phyloP scores from a whole-genome alignment of 2,797 vertebrate genomes.

The Varecia variegata region DNA sequence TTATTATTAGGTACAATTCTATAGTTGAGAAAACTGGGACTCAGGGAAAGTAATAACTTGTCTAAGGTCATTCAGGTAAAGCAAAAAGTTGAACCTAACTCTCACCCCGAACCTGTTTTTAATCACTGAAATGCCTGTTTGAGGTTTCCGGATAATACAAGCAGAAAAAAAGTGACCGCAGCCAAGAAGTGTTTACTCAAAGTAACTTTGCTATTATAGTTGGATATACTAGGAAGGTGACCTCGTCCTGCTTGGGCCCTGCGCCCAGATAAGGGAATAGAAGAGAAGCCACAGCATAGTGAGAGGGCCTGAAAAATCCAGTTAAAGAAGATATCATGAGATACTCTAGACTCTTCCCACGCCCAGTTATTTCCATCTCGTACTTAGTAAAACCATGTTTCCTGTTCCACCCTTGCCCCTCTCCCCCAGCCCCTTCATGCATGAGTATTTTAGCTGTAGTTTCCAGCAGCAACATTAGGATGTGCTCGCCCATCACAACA shows the following conservation, averaged over 20 bases:
- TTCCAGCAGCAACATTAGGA: background rate
- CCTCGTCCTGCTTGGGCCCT: constrained; percentile 17
- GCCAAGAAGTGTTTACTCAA: background rate
- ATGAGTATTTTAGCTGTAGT: background rate
- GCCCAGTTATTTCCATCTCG: background rate
- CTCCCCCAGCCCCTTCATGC: background rate
- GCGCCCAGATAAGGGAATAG: background rate
- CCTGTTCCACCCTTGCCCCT: background rate
- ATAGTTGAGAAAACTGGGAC: background rate
- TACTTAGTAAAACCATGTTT: background rate
- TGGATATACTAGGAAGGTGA: background rate
- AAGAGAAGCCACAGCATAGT: background rate
- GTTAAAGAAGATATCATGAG: background rate
- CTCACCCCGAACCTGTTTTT: background rate
- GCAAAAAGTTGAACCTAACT: background rate
- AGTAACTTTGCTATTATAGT: background rate
- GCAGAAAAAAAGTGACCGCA: background rate
- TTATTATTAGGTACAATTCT: background rate
- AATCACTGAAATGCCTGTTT: background rate
- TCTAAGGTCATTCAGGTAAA: background rate
- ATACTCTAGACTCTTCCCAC: background rate
- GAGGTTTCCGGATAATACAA: background rate
- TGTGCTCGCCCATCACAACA: background rate
- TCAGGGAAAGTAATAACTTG: background rate
- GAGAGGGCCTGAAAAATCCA: background rate